These are phyloP conservation scores for Notarius quadriscutis DNA, from an alignment of 2,113 vertebrate genomes.

Conservation along the genomic window DNA sequence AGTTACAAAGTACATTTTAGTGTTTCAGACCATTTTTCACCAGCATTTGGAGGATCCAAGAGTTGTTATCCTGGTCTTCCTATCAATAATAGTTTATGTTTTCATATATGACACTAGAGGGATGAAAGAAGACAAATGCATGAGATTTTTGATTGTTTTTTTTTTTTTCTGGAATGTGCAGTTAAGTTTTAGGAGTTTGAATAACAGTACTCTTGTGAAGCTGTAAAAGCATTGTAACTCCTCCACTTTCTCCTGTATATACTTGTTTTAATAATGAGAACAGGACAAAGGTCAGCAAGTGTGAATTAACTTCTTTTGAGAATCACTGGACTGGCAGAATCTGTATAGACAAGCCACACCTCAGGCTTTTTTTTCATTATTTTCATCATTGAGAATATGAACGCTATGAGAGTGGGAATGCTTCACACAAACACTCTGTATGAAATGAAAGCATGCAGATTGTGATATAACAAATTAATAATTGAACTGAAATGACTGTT, in stretches of 20 bases:
- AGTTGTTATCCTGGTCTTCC: neutral
- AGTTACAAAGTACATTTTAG: neutral
- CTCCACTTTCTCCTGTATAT: neutral
- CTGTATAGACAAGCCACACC: neutral
- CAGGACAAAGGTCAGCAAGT: conserved; percentile 13
- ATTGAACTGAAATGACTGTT: neutral
- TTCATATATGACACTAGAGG: neutral
- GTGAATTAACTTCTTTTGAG: neutral
- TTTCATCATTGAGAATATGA: neutral
- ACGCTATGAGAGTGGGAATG: neutral
- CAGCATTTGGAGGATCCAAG: neutral
- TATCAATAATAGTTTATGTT: neutral
- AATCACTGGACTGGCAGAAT: conserved; percentile 1
- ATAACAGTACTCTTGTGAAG: neutral
- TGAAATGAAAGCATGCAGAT: neutral
- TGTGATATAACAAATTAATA: neutral
- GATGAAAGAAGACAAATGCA: neutral
- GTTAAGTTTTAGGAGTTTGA: neutral
- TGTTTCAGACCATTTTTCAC: neutral
- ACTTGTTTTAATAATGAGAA: conserved; percentile 5
- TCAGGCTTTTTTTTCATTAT: no score
- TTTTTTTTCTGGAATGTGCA: neutral
- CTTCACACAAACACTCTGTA: neutral
- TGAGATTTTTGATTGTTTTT: neutral
- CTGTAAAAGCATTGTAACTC: neutral